These are phyloP conservation scores for Dryobates pubescens DNA, from an alignment of 2,797 vertebrate species.

Conservation along the genomic window DNA sequence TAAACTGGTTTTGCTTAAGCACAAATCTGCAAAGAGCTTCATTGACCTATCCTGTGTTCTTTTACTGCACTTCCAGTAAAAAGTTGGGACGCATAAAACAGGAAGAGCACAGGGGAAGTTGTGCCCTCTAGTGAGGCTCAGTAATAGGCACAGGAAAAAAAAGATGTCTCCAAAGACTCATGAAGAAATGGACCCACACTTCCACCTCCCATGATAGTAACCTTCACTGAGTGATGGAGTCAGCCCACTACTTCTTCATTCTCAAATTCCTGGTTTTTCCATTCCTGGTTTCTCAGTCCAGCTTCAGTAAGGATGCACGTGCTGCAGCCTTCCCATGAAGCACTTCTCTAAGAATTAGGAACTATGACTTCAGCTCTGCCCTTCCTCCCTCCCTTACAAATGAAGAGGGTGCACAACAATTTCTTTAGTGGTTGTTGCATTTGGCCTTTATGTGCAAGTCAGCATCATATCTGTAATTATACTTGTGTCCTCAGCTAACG, in stretches of 20 bases:
- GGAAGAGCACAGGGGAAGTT: neutral
- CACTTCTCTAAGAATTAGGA: neutral
- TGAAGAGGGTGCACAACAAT: neutral
- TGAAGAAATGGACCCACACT: fast-evolving
- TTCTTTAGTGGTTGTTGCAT: neutral
- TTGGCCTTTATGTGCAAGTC: neutral
- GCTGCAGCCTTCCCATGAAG: neutral
- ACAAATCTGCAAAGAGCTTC: neutral
- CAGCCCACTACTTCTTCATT: neutral
- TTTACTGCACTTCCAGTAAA: neutral
- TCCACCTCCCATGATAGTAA: neutral
- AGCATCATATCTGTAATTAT: neutral
- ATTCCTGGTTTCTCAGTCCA: neutral
- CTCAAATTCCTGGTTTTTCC: neutral
- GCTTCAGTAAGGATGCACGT: neutral
- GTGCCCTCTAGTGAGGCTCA: neutral
- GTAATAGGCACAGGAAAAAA: neutral
- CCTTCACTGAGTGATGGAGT: neutral
- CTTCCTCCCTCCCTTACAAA: neutral
- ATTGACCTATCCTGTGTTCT: neutral
- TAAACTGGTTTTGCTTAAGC: neutral
- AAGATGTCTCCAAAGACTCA: neutral
- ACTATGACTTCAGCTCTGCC: neutral
- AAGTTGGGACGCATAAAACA: neutral
- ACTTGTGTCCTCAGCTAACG: neutral